Evolutionary conservation across 2,113 vertebrate genomes (phyloP).

Genomic region (Chaenogobius annularis): DNA sequence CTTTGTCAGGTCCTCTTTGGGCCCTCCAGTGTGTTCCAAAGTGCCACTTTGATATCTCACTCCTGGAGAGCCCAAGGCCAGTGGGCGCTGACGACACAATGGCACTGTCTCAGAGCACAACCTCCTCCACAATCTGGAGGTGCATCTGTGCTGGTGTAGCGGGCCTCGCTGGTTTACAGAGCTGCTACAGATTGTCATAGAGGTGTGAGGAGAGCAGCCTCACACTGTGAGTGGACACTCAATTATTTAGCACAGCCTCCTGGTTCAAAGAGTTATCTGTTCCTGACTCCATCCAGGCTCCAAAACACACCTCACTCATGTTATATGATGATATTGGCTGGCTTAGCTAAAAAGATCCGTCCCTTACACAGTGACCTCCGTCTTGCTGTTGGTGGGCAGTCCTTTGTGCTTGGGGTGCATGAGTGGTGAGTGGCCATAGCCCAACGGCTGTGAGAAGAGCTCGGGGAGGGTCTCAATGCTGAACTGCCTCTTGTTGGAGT

Average conservation of each 20-base stretch:
- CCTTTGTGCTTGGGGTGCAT: conserved; percentile 81
- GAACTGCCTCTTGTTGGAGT: conserved; percentile 80
- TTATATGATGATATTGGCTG: conserved; percentile 53
- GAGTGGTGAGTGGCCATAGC: conserved; percentile 74
- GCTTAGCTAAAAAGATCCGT: conserved; percentile 52
- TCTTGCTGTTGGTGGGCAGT: conserved; percentile 93
- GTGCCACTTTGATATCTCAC: conserved; percentile 60
- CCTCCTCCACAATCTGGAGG: conserved; percentile 15
- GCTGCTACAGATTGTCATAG: conserved; percentile 22
- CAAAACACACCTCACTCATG: conserved; percentile 38
- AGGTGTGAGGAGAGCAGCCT: conserved; percentile 45
- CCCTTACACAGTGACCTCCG: conserved; percentile 90
- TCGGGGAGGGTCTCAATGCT: conserved; percentile 87
- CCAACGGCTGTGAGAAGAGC: conserved; percentile 79
- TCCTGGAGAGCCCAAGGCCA: conserved; percentile 47
- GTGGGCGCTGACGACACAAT: conserved; percentile 68
- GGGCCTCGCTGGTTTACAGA: conserved; percentile 29
- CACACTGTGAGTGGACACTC: conserved; percentile 52
- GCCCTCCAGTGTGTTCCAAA: conserved; percentile 46
- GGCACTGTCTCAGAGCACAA: conserved; percentile 54
- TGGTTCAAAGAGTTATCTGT: conserved; percentile 56
- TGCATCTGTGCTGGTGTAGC: conserved; percentile 7
- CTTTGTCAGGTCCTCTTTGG: conserved; percentile 49
- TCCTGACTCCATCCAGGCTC: conserved; percentile 31
- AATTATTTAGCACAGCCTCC: conserved; percentile 58